phyloP scores from a whole-genome alignment of 2,113 vertebrate species.

The Meles meles region DNA sequence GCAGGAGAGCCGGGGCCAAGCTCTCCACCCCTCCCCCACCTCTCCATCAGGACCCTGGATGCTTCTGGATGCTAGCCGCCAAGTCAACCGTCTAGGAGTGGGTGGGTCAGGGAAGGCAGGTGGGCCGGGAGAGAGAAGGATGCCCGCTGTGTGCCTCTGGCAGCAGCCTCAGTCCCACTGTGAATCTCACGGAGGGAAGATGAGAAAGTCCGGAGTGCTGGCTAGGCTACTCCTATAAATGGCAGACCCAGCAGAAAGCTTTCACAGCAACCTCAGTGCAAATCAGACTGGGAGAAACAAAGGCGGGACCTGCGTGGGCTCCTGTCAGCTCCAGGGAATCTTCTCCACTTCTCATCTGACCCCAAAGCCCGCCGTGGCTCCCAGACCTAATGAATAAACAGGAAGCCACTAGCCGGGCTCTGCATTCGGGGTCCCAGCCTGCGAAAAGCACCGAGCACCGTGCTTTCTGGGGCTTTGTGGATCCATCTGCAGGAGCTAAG shows the following conservation, averaged over 20 bases:
- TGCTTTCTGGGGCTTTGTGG: background rate
- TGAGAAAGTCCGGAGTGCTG: background rate
- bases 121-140: background rate
- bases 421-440: background rate
- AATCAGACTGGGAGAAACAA: constrained; percentile 26
- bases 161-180: background rate
- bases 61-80: background rate
- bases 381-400: background rate
- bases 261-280: background rate
- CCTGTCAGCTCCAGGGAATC: background rate
- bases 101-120: background rate
- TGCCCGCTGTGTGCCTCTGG: background rate
- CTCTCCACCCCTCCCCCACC: background rate
- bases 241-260: background rate
- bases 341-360: background rate
- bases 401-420: background rate
- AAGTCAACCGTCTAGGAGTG: background rate
- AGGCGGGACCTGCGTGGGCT: background rate
- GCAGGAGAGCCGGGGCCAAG: background rate
- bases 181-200: background rate
- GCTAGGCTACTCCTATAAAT: fast-evolving
- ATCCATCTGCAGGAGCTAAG: background rate
- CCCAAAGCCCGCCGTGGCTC: background rate
- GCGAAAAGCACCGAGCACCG: background rate
- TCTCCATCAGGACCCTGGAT: background rate